A percentile compares a stretch with the other conserved stretches of the same genome.
phyloP scores from a whole-genome alignment of 2,113 vertebrate genomes.

The Silurus asotus region DNA sequence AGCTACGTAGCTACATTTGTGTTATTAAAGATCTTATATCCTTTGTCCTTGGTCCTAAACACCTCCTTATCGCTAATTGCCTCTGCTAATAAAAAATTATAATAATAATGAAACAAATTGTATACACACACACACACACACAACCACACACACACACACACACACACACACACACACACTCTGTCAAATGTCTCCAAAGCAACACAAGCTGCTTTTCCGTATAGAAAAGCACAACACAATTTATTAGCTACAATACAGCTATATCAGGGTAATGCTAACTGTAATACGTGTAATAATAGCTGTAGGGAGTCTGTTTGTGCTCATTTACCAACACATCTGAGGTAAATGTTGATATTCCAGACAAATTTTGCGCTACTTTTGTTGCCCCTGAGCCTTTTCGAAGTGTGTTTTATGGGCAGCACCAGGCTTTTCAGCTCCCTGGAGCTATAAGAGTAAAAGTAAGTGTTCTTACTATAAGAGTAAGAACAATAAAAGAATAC shows the following conservation, averaged over 20 bases:
- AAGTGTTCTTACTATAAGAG: neutral
- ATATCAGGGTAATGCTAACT: neutral
- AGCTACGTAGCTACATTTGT: neutral
- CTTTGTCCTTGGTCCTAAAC: neutral
- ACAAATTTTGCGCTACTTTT: neutral
- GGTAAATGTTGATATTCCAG: neutral
- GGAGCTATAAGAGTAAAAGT: neutral
- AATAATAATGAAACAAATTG: neutral
- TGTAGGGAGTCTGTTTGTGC: neutral
- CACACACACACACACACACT: too few species aligned
- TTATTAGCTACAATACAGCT: neutral
- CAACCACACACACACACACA: too few species aligned
- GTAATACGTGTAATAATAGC: neutral
- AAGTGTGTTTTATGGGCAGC: neutral
- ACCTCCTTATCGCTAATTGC: neutral
- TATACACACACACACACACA: neutral
- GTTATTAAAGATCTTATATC: neutral
- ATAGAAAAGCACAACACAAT: neutral
- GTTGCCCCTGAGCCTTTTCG: neutral
- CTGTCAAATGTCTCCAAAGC: neutral
- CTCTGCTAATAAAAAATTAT: neutral
- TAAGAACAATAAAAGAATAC: slow-evolving; percentile 1
- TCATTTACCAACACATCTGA: neutral
- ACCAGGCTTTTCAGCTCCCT: neutral
- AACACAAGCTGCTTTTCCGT: neutral